Conservation (phyloP, 2,797 vertebrate species). For the Streptopelia turtur region DNA sequence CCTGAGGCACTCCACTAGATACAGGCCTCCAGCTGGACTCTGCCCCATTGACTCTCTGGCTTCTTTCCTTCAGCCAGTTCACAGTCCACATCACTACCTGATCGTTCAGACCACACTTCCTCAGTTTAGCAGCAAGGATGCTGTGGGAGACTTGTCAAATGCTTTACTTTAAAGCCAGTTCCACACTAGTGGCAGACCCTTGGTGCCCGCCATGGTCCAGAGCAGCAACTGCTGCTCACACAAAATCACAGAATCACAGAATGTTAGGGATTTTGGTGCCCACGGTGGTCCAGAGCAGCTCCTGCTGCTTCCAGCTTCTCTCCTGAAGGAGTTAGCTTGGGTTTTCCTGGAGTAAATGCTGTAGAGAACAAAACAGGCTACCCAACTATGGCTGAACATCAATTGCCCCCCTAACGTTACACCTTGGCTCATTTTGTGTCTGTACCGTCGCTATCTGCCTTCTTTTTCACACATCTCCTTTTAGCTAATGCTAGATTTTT, state of each 20-base stretch:
- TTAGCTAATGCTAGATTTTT: background rate
- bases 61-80: no score
- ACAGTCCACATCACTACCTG: no score
- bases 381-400: background rate
- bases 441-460: background rate
- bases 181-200: background rate
- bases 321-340: background rate
- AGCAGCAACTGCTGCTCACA: background rate
- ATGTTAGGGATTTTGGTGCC: no score
- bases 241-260: no score
- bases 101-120: no score
- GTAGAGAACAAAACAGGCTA: background rate
- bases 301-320: rapidly evolving
- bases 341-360: background rate
- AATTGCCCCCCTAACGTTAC: rapidly evolving
- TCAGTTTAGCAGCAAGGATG: no score
- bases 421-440: background rate
- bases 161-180: background rate
- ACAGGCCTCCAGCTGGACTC: no score
- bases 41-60: no score
- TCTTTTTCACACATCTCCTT: background rate
- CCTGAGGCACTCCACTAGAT: no score
- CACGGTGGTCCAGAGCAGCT: rapidly evolving
- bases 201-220: rapidly evolving
- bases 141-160: no score